Base-by-base conservation (phyloP, 2,797 vertebrate species). In the Antennarius maculatus region DNA sequence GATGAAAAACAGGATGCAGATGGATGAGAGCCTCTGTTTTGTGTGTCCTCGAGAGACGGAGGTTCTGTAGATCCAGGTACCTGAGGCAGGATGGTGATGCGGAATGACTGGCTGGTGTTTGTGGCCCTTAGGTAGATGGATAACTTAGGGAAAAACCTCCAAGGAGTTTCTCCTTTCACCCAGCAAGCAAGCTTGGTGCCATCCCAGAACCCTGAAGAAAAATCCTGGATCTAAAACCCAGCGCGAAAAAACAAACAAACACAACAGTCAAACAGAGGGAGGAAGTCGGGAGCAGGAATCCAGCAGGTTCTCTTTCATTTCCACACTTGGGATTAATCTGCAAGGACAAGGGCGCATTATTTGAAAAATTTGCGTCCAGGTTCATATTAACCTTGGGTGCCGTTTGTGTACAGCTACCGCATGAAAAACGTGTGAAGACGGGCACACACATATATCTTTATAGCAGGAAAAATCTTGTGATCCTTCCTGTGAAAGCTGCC, bases 121-220 rank as follows among this genome's bases (percentile, higher is more conserved):
- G 94, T 95, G 52, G 92, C 95, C 68, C 98, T 92, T 61, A 99
- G 87, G 83, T 98, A 99, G 88, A 99, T 95, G 66, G 98, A 99
- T 45, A 99, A 89, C 80, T 98, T 96, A 2, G 98, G 98, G 79
- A 99, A 99, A 74, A 96, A 94, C n/a, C 86, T 85, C 96, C 96
- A 98, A 0, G 96, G 97, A 1, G 89, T 93, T 75, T 97, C 95
- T 16, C 91, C 91, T 80, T 93, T 96, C 29, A 92, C 81, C 98
- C 97, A 99, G 86, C 98, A 99, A 0, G 97, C 97, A 65, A 99
- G 92, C 86, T 98, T 97, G 61, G 93, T 92, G 43, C 97, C 97
- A 2, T 92, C 92, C 95, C 97, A 99, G 89, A 99, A 99, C 4
- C 95, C 97, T 2, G 94, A 91, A 14, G 95, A 95, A 86, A 98